Evolutionary conservation across 2,797 vertebrate species (phyloP), one percentile per base, ranked within the genome.

Genomic region (Galaxias olidus): DNA sequence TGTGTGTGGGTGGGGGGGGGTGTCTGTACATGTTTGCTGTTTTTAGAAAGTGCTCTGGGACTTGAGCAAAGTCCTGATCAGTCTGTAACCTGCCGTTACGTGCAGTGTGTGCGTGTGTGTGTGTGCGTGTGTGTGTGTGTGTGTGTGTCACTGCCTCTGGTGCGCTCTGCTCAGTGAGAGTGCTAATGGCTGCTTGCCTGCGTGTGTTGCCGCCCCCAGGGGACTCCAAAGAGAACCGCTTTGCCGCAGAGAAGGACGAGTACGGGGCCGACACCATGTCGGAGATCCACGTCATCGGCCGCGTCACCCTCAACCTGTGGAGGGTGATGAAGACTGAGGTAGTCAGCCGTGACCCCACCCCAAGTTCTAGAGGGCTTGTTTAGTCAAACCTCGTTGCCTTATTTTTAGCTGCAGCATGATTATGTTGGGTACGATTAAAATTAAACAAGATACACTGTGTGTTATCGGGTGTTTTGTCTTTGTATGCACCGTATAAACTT

Each of bases 241-340:
- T 96, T 71, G 45, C 92, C 7, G 72, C 94, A 1, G 96, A 98
- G 68, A 89, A 91, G 81, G 96, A 99, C 68, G 95, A 98, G 52
- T 99, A 97, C 11, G 96, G 96, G 10, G 91, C 94, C 0, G 94
- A 97, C 85, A 94, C 94, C 85, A 98, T 99, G 97, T 91, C 92
- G 1, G 98, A 99, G 88, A 98, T 99, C 87, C 89, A 96, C 84
- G 90, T 99, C 66, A 87, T 96, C 10, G 98, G 98, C 12, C 92
- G 98, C 49, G 89, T 99, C 82, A 86, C 89, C 54, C 88, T 99
- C 68, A 99, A 99, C 89, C 84, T 98, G 80, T 99, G 98, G 98
- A 95, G 98, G 82, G 92, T 98, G 81, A 98, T 99, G 97, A 97
- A 95, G 90, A 92, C 93, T 3, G 96, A 99, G 96, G 97, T 93